A percentile compares a stretch with the other conserved stretches of the same genome.
Conservation (phyloP, 2,797 vertebrate species). For the Enteromius radiatus region DNA sequence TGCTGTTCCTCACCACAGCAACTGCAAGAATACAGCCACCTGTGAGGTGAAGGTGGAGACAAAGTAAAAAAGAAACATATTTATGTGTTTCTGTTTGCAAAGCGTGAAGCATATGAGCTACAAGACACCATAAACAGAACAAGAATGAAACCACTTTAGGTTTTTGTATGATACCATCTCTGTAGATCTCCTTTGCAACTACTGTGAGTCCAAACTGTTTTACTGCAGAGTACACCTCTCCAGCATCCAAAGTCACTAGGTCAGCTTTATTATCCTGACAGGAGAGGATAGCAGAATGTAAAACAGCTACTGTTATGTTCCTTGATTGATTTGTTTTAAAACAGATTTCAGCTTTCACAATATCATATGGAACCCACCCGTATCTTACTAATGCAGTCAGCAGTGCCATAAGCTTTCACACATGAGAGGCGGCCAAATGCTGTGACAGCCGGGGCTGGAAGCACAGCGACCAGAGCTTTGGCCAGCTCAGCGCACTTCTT, state of each 20-base stretch:
- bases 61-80: slow-evolving; percentile 2
- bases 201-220: slow-evolving; percentile 84
- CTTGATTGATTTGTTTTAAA: not conserved
- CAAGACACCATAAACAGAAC: not conserved
- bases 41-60: slow-evolving; percentile 44
- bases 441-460: slow-evolving; percentile 70
- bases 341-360: not conserved
- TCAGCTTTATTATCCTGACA: slow-evolving; percentile 88
- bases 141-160: not conserved
- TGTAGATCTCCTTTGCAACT: slow-evolving; percentile 87
- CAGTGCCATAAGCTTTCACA: slow-evolving; percentile 81
- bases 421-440: slow-evolving; percentile 85
- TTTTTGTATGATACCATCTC: slow-evolving; percentile 74
- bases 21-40: slow-evolving; percentile 88
- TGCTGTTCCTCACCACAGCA: slow-evolving; percentile 81
- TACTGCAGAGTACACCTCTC: slow-evolving; percentile 88
- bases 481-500: slow-evolving; percentile 89
- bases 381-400: slow-evolving; percentile 88
- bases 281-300: slow-evolving; percentile 15
- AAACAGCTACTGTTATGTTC: not conserved
- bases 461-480: slow-evolving; percentile 77
- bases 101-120: not conserved
- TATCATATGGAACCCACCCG: slow-evolving; percentile 71
- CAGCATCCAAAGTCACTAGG: slow-evolving; percentile 85
- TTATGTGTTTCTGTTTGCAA: slow-evolving; percentile 4